A percentile compares a stretch with the other conserved stretches of the same genome.
These are phyloP conservation scores for Pseudomugil tenellus DNA, from an alignment of 2,797 vertebrate species.

Conservation along the genomic window DNA sequence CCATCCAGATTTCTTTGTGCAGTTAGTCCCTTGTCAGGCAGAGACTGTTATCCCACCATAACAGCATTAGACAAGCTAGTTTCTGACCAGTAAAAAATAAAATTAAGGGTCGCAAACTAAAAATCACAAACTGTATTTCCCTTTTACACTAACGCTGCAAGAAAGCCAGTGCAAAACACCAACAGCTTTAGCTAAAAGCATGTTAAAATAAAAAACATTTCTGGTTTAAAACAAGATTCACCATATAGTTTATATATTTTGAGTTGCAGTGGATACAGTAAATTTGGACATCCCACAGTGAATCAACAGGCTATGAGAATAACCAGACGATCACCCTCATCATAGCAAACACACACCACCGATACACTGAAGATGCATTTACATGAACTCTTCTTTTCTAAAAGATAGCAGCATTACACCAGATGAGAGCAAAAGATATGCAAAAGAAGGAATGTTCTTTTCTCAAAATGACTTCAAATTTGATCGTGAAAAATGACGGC, in stretches of 20 bases:
- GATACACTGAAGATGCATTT: conserved; percentile 39
- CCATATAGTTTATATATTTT: conserved; percentile 59
- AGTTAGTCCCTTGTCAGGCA: conserved; percentile 32
- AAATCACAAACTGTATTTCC: conserved; percentile 46
- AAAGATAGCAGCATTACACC: conserved; percentile 66
- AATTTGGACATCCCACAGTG: conserved; percentile 39
- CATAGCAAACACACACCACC: conserved; percentile 43
- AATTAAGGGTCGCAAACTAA: conserved; percentile 17
- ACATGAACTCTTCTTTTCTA: conserved; percentile 36
- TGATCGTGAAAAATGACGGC: conserved; percentile 37
- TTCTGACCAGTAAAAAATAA: conserved; percentile 19
- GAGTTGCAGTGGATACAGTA: conserved; percentile 32
- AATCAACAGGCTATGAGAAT: conserved; percentile 28
- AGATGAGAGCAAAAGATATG: conserved; percentile 54
- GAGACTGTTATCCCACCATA: conserved; percentile 36
- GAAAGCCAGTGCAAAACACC: conserved; percentile 61
- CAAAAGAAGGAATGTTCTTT: conserved; percentile 64
- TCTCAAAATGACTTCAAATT: conserved; percentile 34
- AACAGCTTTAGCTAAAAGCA: conserved; percentile 40
- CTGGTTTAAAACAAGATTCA: conserved; percentile 50
- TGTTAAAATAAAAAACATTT: conserved; percentile 42
- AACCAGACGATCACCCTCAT: conserved; percentile 38
- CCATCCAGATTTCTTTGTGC: conserved; percentile 47
- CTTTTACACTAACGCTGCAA: conserved; percentile 58
- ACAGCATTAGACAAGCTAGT: conserved; percentile 50